These are phyloP conservation scores for Anguilla rostrata DNA, from an alignment of 2,113 vertebrate species.

Conservation along the genomic window DNA sequence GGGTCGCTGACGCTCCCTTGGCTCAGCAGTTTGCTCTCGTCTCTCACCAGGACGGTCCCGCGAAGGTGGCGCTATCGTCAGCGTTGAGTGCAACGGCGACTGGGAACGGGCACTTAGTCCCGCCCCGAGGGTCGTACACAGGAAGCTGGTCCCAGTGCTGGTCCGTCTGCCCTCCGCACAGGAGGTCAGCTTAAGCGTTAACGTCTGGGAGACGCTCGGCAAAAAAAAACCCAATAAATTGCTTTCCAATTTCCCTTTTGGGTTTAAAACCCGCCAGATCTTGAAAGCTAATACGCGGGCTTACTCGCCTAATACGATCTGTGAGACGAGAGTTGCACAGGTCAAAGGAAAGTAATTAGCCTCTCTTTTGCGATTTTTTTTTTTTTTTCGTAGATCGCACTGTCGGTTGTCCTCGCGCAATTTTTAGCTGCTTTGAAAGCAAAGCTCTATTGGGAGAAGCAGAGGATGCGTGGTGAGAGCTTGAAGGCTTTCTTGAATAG, in stretches of 20 bases:
- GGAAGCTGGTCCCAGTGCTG: slow-evolving; percentile 54
- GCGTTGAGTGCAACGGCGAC: slow-evolving; percentile 73
- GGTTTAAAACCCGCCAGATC: slow-evolving; percentile 51
- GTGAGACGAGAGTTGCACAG: background rate
- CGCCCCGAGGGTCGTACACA: slow-evolving; percentile 60
- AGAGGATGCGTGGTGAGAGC: background rate
- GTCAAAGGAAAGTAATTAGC: slow-evolving; percentile 12
- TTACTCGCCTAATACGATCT: background rate
- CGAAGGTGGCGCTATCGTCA: slow-evolving; percentile 70
- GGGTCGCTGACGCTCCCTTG: background rate
- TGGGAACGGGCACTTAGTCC: slow-evolving; percentile 57
- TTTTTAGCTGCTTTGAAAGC: slow-evolving; percentile 51
- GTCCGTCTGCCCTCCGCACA: slow-evolving; percentile 54
- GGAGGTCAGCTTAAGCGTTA: slow-evolving; percentile 51
- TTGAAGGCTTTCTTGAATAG: background rate
- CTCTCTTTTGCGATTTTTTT: slow-evolving; percentile 38
- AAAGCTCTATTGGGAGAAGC: background rate
- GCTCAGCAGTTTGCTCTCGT: slow-evolving; percentile 67
- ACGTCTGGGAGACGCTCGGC: slow-evolving; percentile 53
- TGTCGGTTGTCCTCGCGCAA: slow-evolving; percentile 48
- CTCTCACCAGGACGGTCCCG: slow-evolving; percentile 68
- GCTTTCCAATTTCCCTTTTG: slow-evolving; percentile 60
- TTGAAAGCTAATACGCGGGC: slow-evolving; percentile 39
- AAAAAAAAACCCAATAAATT: slow-evolving; percentile 38
- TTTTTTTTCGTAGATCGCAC: slow-evolving; percentile 50